phyloP scores from a whole-genome alignment of 2,888 invertebrate species.

The Chirona hameri region DNA sequence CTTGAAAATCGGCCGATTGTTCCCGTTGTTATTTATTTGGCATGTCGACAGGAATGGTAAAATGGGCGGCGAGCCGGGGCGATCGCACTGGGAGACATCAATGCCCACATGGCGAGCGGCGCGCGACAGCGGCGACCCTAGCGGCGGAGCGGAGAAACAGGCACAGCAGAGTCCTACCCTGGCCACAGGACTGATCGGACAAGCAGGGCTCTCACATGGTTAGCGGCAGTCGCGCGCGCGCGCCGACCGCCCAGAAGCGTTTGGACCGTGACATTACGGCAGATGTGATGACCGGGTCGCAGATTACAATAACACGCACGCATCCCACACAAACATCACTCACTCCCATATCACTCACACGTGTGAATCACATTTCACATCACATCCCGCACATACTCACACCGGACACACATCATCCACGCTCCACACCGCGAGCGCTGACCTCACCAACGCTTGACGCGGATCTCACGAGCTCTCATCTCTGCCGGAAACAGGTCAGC shows the following conservation, averaged over 20 bases:
- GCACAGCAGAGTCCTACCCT: background rate
- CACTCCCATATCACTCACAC: background rate
- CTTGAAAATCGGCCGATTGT: background rate
- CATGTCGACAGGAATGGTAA: slow-evolving; percentile 3
- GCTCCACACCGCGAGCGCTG: too few relatives aligned
- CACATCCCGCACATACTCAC: too few relatives aligned
- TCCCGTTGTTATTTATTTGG: slow-evolving; percentile 11
- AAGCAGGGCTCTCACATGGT: background rate
- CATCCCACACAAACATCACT: background rate
- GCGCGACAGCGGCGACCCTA: slow-evolving; percentile 1
- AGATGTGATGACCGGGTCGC: too few relatives aligned
- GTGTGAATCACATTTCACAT: too few relatives aligned
- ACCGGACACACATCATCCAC: too few relatives aligned
- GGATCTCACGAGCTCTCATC: too few relatives aligned
- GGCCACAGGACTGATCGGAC: background rate
- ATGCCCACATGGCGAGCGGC: background rate
- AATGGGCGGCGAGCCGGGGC: background rate
- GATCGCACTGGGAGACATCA: background rate
- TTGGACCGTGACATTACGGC: background rate
- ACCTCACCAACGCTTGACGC: too few relatives aligned
- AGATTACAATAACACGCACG: background rate
- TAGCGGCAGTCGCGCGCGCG: background rate
- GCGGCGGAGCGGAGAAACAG: background rate
- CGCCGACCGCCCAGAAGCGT: background rate
- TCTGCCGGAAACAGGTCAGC: too few relatives aligned